Evolutionary conservation across 2,113 vertebrate species (phyloP).

Genomic region (Castor canadensis): DNA sequence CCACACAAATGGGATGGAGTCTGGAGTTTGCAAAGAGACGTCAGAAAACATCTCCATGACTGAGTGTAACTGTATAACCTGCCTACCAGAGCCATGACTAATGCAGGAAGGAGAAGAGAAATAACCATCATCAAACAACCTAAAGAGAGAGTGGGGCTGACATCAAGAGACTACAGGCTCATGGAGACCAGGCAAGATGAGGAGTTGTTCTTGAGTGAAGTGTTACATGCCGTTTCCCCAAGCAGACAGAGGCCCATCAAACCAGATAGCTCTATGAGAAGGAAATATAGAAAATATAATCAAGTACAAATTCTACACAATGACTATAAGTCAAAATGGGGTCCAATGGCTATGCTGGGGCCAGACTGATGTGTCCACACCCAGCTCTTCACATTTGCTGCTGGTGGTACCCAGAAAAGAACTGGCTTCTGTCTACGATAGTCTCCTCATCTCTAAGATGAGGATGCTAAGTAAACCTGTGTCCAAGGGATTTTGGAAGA

Average conservation of each 20-base stretch:
- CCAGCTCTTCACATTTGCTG: neutral
- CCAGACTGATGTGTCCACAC: accelerated
- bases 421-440: accelerated
- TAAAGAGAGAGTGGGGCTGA: accelerated
- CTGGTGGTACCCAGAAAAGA: accelerated
- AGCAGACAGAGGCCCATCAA: neutral
- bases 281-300: neutral
- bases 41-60: accelerated
- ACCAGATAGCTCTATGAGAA: neutral
- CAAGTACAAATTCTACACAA: neutral
- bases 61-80: neutral
- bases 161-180: neutral
- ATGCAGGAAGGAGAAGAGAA: neutral
- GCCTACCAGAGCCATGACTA: no score
- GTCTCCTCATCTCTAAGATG: neutral
- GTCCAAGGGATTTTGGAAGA: neutral
- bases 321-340: accelerated
- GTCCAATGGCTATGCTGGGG: neutral
- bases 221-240: neutral
- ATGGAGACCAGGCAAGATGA: neutral
- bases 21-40: neutral
- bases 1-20: accelerated
- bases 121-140: neutral
- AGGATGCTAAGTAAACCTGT: neutral
- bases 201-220: accelerated